Percentiles rank a stretch among this genome's conserved stretches.
phyloP scores from a whole-genome alignment of 30 jellyfish, hydroid and myxozoan species.

The Mastigias papua region DNA sequence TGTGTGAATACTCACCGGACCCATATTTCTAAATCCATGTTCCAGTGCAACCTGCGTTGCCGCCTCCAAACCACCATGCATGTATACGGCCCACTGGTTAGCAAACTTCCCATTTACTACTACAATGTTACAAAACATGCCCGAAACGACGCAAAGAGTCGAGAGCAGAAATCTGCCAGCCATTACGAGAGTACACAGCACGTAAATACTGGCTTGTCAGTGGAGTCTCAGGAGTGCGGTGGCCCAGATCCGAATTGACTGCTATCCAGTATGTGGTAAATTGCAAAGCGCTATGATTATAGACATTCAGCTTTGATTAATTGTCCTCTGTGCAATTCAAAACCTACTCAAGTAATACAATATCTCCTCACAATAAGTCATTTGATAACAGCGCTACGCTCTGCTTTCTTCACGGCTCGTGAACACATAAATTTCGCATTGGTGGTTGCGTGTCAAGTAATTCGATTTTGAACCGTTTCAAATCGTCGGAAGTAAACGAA shows the following conservation, averaged over 20 bases:
- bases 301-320: conserved; percentile 1
- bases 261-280: not conserved
- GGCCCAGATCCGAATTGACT: not conserved
- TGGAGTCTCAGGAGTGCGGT: not conserved
- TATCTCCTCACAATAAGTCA: conserved; percentile 22
- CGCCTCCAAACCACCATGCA: conserved; percentile 87
- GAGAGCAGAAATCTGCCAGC: conserved; percentile 11
- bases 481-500: conserved; percentile 72
- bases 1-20: conserved; percentile 77
- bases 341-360: conserved; percentile 64
- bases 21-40: conserved; percentile 92
- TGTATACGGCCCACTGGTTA: conserved; percentile 98
- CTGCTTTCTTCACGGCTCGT: conserved; percentile 46
- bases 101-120: conserved; percentile 46
- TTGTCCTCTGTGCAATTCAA: conserved; percentile 56
- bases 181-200: conserved; percentile 3
- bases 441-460: conserved; percentile 77
- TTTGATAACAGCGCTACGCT: not conserved
- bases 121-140: conserved; percentile 7
- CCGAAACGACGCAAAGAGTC: not conserved
- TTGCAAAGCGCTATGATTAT: not conserved
- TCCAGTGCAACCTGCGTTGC: conserved; percentile 90
- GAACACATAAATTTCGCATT: conserved; percentile 28
- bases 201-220: not conserved
- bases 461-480: conserved; percentile 63